phyloP scores from a whole-genome alignment of 2,113 vertebrate species.

The Herpetotheres cachinnans region DNA sequence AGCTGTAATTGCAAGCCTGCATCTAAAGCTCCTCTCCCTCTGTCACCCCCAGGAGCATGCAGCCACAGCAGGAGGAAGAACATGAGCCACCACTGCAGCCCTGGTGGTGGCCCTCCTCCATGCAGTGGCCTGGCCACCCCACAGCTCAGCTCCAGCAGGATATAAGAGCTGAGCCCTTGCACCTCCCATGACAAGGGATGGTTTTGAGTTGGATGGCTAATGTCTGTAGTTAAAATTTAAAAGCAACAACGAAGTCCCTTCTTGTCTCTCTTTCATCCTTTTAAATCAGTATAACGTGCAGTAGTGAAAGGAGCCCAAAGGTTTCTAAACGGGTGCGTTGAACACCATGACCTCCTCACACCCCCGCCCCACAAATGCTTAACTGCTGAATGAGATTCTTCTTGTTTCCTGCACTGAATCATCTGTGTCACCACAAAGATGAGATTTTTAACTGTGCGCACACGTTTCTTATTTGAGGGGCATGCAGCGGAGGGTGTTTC shows the following conservation, averaged over 20 bases:
- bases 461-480: slow-evolving; percentile 52
- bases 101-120: background rate
- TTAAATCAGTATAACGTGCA: background rate
- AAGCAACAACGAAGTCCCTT: background rate
- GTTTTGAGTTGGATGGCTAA: background rate
- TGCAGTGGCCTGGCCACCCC: background rate
- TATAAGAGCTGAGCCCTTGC: accelerated
- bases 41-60: background rate
- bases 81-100: slow-evolving; percentile 43
- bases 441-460: slow-evolving; percentile 29
- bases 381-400: slow-evolving; percentile 48
- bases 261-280: background rate
- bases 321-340: background rate
- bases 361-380: slow-evolving; percentile 20
- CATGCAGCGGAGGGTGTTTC: slow-evolving; percentile 16
- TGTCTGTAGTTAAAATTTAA: background rate
- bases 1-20: background rate
- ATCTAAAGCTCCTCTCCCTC: slow-evolving; percentile 10
- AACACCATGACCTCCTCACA: slow-evolving; percentile 38
- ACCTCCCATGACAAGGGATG: background rate
- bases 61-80: slow-evolving; percentile 68
- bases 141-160: background rate
- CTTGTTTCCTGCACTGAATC: slow-evolving; percentile 49
- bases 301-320: background rate
- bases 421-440: slow-evolving; percentile 64